These are phyloP conservation scores for Drosophila virilis DNA, from an alignment of 1,140 invertebrate genomes.

Conservation along the genomic window DNA sequence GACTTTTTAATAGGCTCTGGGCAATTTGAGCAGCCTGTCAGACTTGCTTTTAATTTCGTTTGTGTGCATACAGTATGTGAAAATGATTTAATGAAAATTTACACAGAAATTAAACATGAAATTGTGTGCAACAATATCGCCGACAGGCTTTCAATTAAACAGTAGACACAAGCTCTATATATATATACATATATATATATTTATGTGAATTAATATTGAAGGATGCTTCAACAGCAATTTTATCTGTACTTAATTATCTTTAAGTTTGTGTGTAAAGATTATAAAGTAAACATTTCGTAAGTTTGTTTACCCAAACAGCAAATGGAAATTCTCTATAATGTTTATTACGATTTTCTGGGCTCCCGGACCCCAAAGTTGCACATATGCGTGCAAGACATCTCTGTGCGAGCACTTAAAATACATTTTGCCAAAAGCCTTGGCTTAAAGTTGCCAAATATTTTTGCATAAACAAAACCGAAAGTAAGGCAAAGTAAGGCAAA, in stretches of 20 bases:
- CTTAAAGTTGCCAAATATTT: slow-evolving; percentile 49
- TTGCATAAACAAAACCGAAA: slow-evolving; percentile 50
- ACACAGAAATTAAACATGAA: slow-evolving; percentile 50
- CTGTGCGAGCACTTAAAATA: slow-evolving; percentile 28
- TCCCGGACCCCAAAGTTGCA: neutral
- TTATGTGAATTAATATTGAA: neutral
- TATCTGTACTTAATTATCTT: slow-evolving; percentile 34
- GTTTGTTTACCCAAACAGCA: slow-evolving; percentile 22
- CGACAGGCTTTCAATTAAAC: slow-evolving; percentile 17
- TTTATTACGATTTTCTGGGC: slow-evolving; percentile 7
- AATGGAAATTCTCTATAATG: slow-evolving; percentile 27
- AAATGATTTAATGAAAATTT: slow-evolving; percentile 62
- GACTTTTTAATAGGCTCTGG: slow-evolving; percentile 65
- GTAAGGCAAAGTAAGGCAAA: slow-evolving; percentile 2
- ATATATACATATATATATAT: neutral
- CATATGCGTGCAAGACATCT: neutral
- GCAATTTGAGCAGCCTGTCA: slow-evolving; percentile 29
- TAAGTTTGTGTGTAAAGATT: slow-evolving; percentile 1
- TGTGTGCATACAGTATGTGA: slow-evolving; percentile 24
- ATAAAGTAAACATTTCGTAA: slow-evolving; percentile 18
- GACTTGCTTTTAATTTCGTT: slow-evolving; percentile 16
- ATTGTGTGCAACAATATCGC: slow-evolving; percentile 41
- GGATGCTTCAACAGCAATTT: neutral
- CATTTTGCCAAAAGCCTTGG: slow-evolving; percentile 16
- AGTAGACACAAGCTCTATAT: slow-evolving; percentile 8